A percentile compares a stretch with the other conserved stretches of the same genome.
Conservation (phyloP, 2,888 invertebrate genomes). For the Apamea crenata region DNA sequence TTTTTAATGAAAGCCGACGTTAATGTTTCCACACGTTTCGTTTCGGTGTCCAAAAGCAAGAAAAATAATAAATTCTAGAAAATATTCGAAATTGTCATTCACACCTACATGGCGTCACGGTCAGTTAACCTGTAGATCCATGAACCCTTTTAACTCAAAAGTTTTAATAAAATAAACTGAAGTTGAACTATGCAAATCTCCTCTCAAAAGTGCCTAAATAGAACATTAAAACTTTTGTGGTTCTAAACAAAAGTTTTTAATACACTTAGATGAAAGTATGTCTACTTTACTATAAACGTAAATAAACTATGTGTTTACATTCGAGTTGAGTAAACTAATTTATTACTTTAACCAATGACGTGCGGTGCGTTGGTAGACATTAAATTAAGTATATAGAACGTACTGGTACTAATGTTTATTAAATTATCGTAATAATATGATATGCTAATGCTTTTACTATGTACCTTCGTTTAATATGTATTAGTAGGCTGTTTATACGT, state of each 20-base stretch:
- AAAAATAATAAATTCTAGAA: too few relatives aligned
- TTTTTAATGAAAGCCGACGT: too few relatives aligned
- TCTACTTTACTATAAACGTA: background rate
- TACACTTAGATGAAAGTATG: slow-evolving; percentile 22
- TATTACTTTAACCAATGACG: slow-evolving; percentile 32
- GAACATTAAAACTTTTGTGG: slow-evolving; percentile 37
- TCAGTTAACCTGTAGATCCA: background rate
- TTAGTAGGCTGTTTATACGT: background rate
- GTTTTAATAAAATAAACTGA: slow-evolving; percentile 17
- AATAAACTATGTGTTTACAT: slow-evolving; percentile 18
- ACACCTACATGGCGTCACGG: background rate
- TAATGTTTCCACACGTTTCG: too few relatives aligned
- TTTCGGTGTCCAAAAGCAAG: background rate
- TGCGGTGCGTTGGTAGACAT: slow-evolving; percentile 26
- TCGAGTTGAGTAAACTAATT: slow-evolving; percentile 39
- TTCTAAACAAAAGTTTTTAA: slow-evolving; percentile 43
- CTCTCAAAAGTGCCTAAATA: slow-evolving; percentile 32
- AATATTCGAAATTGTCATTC: background rate
- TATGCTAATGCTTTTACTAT: background rate
- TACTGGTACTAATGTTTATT: slow-evolving; percentile 9
- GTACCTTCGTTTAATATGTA: background rate
- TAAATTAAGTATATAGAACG: slow-evolving; percentile 10
- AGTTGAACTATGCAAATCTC: slow-evolving; percentile 39
- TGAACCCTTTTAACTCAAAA: slow-evolving; percentile 33
- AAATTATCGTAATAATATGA: slow-evolving; percentile 15